Evolutionary conservation across 2,888 invertebrate genomes (phyloP), one percentile per base, ranked within the genome.

Genomic region (Spatulosminthurus flaviceps): DNA sequence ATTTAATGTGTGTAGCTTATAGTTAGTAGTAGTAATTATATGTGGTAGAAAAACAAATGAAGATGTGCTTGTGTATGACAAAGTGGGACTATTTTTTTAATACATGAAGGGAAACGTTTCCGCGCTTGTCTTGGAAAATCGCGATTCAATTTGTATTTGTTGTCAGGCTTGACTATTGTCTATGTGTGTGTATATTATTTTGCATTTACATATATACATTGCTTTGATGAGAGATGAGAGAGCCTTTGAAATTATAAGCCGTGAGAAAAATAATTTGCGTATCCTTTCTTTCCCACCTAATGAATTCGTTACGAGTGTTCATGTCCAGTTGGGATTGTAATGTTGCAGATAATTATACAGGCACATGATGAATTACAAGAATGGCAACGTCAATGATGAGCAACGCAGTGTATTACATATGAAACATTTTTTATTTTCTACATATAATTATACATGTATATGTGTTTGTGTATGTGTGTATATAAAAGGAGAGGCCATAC

Each of bases 241-340:
- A 11, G 16, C n/a, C 19, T n/a, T 19, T 51, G 51, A 51, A 51
- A 51, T 51, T 51, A 51, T n/a, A 16, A 51, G 51, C 19, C 51
- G n/a, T 51, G 51, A 51, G 51, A 51, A 51, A 51, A 51, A 51
- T 51, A 51, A 51, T 51, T 51, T 13, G 51, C 51, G 51, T 51
- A 51, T 51, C 51, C 5, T 13, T 51, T 51, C 16, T 1, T 51
- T 51, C 16, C 19, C 16, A 9, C 16, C 51, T 51, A 51, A 51
- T 51, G 51, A 51, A 51, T 51, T 51, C 51, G n/a, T 51, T 51
- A 51, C 51, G 51, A 51, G n/a, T 51, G n/a, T 19, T 51, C 51
- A 51, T 51, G 16, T 51, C 51, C 51, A 51, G 51, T 19, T 51
- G 16, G 5, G 51, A 51, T 2, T 19, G 16, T 19, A 19, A 19